These are phyloP conservation scores for Eupithecia subfuscata DNA, from an alignment of 2,888 invertebrate genomes.

Conservation along the genomic window DNA sequence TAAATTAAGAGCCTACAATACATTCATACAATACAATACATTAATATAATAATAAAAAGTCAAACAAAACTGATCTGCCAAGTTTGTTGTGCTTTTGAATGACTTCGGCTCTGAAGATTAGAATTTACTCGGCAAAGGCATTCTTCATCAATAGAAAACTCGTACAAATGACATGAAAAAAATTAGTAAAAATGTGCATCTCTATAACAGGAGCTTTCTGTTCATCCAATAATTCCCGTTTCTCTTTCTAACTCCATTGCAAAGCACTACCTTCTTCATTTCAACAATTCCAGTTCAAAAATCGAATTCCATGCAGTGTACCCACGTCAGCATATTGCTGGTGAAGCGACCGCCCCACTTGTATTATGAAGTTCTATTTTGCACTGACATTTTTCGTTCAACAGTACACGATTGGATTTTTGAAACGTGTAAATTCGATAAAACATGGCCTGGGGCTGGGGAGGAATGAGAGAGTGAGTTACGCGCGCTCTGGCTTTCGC, in stretches of 20 bases:
- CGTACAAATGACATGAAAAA: not conserved
- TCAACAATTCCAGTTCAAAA: slow-evolving; percentile 69
- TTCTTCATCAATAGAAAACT: not conserved
- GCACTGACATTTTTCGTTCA: slow-evolving; percentile 79
- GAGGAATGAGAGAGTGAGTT: slow-evolving; percentile 56
- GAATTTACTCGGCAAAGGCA: not conserved
- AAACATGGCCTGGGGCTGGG: slow-evolving; percentile 60
- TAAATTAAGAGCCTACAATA: not conserved
- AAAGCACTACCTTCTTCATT: slow-evolving; percentile 65
- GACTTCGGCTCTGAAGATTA: not conserved
- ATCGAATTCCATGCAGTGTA: slow-evolving; percentile 70
- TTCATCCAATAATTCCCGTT: slow-evolving; percentile 9
- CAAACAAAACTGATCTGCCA: not conserved
- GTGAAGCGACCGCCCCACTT: slow-evolving; percentile 57
- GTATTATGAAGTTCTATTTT: slow-evolving; percentile 80
- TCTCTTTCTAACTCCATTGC: slow-evolving; percentile 21
- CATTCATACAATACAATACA: not conserved
- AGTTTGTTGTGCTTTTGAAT: not conserved
- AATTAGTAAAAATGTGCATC: not conserved
- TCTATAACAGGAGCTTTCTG: not conserved
- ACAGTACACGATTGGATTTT: slow-evolving; percentile 77
- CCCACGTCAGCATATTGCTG: slow-evolving; percentile 76
- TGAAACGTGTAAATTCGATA: slow-evolving; percentile 81
- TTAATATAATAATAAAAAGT: not conserved
- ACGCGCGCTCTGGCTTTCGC: slow-evolving; percentile 44